These are phyloP conservation scores for Eulithis testata DNA, from an alignment of 2,888 invertebrate genomes.

Conservation along the genomic window DNA sequence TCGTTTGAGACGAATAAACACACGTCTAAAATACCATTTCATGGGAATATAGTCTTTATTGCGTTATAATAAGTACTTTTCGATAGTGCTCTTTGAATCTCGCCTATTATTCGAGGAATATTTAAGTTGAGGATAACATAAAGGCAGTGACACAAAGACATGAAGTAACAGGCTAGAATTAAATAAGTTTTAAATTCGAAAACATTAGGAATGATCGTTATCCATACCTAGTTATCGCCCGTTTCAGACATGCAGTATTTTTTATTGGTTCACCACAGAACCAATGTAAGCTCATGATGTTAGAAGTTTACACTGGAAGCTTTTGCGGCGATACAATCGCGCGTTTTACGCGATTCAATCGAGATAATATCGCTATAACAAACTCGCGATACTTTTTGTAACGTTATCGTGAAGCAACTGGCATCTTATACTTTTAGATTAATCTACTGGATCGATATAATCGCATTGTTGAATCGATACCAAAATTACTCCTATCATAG, in stretches of 20 bases:
- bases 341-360: too few relatives aligned
- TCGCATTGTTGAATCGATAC: too few relatives aligned
- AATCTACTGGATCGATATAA: too few relatives aligned
- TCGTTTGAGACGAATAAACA: slow-evolving; percentile 1
- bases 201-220: slow-evolving; percentile 73
- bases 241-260: slow-evolving; percentile 18
- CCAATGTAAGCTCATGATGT: too few relatives aligned
- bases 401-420: too few relatives aligned
- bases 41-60: slow-evolving; percentile 3
- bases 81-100: not conserved
- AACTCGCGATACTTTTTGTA: too few relatives aligned
- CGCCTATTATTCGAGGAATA: slow-evolving; percentile 18
- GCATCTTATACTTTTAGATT: too few relatives aligned
- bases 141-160: slow-evolving; percentile 33
- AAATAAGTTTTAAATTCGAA: slow-evolving; percentile 69
- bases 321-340: too few relatives aligned
- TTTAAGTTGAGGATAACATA: slow-evolving; percentile 23
- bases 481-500: too few relatives aligned
- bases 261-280: not conserved
- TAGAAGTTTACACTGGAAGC: too few relatives aligned
- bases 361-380: too few relatives aligned
- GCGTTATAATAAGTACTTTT: slow-evolving; percentile 2
- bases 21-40: not conserved
- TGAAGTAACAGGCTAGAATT: slow-evolving; percentile 32
- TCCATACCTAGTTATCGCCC: slow-evolving; percentile 41